phyloP scores from a whole-genome alignment of 2,113 vertebrate species.

The Nematolebias whitei region DNA sequence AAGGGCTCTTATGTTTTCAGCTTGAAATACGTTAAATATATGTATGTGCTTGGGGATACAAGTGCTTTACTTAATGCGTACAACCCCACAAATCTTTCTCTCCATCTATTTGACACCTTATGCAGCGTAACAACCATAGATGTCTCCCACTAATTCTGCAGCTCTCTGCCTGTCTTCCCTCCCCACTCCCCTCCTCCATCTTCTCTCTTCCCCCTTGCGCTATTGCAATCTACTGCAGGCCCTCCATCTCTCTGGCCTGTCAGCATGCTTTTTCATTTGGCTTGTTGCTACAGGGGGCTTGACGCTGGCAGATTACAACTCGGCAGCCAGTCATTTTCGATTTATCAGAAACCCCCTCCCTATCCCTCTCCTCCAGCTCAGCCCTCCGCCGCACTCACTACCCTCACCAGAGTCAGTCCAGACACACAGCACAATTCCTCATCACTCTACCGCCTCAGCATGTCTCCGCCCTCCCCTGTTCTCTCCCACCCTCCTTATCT shows the following conservation, averaged over 20 bases:
- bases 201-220: constrained; percentile 20
- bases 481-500: constrained; percentile 79
- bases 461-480: constrained; percentile 61
- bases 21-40: constrained; percentile 35
- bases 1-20: constrained; percentile 53
- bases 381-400: constrained; percentile 78
- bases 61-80: constrained; percentile 44
- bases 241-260: constrained; percentile 82
- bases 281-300: constrained; percentile 83
- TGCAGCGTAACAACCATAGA: constrained; percentile 46
- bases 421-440: constrained; percentile 81
- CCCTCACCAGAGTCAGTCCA: constrained; percentile 80
- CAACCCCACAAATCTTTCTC: constrained; percentile 28
- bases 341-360: constrained; percentile 82
- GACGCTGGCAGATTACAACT: constrained; percentile 85
- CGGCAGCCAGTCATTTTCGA: constrained; percentile 87
- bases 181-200: neutral
- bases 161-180: constrained; percentile 25
- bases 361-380: constrained; percentile 38
- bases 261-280: constrained; percentile 80
- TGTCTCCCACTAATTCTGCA: constrained; percentile 42
- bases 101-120: constrained; percentile 39
- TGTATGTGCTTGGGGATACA: neutral
- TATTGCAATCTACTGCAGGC: constrained; percentile 75
- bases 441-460: constrained; percentile 69